Conservation (phyloP, 2,113 vertebrate genomes). For the human region DNA sequence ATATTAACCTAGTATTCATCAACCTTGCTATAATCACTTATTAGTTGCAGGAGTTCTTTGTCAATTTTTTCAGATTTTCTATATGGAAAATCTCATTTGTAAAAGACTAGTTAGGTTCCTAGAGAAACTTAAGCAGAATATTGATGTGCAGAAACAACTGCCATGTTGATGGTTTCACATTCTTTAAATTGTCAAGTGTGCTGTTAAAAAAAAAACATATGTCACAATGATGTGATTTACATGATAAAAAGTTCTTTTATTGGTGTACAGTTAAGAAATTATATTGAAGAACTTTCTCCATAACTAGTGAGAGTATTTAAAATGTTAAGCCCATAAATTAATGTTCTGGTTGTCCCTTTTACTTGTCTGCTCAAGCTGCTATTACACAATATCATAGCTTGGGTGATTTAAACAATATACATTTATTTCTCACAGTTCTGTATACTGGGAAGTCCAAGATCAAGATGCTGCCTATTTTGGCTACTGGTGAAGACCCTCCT, state of each 20-base stretch:
- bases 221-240: slow-evolving; percentile 37
- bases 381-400: not conserved
- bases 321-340: not conserved
- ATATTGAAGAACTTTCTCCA: not conserved
- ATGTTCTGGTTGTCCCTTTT: not conserved
- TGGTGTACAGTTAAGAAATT: slow-evolving; percentile 10
- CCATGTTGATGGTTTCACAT: slow-evolving; percentile 41
- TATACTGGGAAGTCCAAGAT: not conserved
- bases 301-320: not conserved
- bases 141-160: slow-evolving; percentile 42
- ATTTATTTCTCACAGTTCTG: not conserved
- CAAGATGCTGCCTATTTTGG: not conserved
- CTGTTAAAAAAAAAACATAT: slow-evolving; percentile 58
- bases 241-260: slow-evolving; percentile 29
- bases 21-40: not conserved
- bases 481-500: not conserved
- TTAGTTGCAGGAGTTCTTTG: not conserved
- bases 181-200: slow-evolving; percentile 53
- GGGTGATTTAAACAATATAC: not conserved
- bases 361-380: not conserved
- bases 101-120: slow-evolving; percentile 47
- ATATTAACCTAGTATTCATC: not conserved
- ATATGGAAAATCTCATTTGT: not conserved
- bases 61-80: not conserved
- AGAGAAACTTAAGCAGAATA: slow-evolving; percentile 37